Conservation (phyloP, 2,888 invertebrate genomes). For the Ceratothoa steindachneri region DNA sequence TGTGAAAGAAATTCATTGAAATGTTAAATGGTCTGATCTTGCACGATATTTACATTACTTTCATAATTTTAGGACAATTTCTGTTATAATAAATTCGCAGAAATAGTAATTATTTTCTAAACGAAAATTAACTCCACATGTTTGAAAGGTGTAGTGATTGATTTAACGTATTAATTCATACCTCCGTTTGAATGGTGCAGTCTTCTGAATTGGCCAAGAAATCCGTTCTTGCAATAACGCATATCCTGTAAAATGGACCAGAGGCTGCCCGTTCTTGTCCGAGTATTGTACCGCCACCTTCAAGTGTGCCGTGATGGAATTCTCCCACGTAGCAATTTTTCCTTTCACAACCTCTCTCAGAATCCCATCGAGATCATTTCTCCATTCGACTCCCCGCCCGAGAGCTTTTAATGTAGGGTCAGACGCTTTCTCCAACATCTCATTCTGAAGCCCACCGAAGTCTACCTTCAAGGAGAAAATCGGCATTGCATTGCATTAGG, state of each 20-base stretch:
- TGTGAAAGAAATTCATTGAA: too few relatives aligned
- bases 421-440: constrained; percentile 30
- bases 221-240: constrained; percentile 39
- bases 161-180: too few relatives aligned
- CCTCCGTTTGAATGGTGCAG: constrained; percentile 34
- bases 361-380: constrained; percentile 30
- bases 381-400: constrained; percentile 40
- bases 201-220: constrained; percentile 39
- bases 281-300: constrained; percentile 32
- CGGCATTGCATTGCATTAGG: too few relatives aligned
- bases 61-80: too few relatives aligned
- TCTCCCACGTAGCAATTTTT: constrained; percentile 42
- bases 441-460: constrained; percentile 41
- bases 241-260: constrained; percentile 37
- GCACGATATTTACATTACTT: too few relatives aligned
- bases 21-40: too few relatives aligned
- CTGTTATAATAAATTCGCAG: too few relatives aligned
- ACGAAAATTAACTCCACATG: too few relatives aligned
- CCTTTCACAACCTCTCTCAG: constrained; percentile 37
- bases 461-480: constrained; percentile 29
- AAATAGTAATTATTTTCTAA: too few relatives aligned
- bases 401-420: constrained; percentile 33
- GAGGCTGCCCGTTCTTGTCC: constrained; percentile 26
- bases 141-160: too few relatives aligned
- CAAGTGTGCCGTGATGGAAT: constrained; percentile 39